phyloP scores from a whole-genome alignment of 2,113 vertebrate species.

The Phyllostomus hastatus region DNA sequence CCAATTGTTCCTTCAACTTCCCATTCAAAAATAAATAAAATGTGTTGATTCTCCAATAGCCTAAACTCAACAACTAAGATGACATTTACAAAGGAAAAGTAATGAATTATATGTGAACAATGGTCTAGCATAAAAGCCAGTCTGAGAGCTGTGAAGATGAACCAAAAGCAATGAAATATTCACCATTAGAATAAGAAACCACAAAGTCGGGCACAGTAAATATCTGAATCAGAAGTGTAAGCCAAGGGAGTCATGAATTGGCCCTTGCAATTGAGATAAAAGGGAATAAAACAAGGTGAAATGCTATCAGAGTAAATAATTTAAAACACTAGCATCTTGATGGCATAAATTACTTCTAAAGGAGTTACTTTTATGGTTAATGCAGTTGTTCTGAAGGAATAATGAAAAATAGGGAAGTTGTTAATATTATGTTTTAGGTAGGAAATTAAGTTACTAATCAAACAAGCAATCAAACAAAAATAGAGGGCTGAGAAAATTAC shows the following conservation, averaged over 20 bases:
- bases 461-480: not conserved
- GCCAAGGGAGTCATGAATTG: not conserved
- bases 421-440: not conserved
- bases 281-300: not conserved
- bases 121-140: not conserved
- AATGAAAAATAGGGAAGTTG: not conserved
- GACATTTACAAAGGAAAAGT: not conserved
- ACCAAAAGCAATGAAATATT: not conserved
- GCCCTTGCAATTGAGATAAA: not conserved
- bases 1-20: not conserved
- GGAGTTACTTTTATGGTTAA: not conserved
- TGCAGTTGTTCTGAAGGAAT: not conserved
- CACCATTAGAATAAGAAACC: not conserved
- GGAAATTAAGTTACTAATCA: not conserved
- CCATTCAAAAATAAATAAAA: not conserved
- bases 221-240: not conserved
- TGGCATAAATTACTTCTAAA: not conserved
- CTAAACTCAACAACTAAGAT: not conserved
- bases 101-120: not conserved
- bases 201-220: not conserved
- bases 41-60: not conserved
- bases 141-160: not conserved
- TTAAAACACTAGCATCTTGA: not conserved
- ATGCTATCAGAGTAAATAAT: not conserved
- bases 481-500: not conserved